These are phyloP conservation scores for Chlorops oryzae DNA, from an alignment of 1,140 invertebrate species.

Conservation along the genomic window DNA sequence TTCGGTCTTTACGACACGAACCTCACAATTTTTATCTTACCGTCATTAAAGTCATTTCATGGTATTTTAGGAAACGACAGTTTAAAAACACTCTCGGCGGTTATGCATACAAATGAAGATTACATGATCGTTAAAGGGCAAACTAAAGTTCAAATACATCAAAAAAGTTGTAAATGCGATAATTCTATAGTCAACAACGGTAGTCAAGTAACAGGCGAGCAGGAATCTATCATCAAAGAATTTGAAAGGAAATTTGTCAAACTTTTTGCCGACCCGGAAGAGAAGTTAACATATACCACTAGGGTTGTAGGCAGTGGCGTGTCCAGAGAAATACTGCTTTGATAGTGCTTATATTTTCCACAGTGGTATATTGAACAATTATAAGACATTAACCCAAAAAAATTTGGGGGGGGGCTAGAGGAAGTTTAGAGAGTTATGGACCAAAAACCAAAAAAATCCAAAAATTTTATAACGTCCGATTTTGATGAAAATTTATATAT, in stretches of 20 bases:
- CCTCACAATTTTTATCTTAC: constrained; percentile 12
- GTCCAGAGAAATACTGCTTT: no score
- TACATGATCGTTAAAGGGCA: not conserved
- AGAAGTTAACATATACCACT: constrained; percentile 15
- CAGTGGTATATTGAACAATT: no score
- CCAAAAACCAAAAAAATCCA: no score
- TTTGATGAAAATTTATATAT: no score
- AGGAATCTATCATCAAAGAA: not conserved
- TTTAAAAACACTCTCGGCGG: constrained; percentile 7
- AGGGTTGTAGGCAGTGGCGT: no score
- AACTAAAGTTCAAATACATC: constrained; percentile 1
- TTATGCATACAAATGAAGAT: constrained; percentile 12
- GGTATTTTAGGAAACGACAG: constrained; percentile 15
- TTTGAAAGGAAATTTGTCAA: not conserved
- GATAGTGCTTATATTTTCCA: no score
- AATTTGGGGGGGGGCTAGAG: no score
- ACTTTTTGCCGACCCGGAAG: constrained; percentile 13
- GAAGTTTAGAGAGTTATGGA: no score
- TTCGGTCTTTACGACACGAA: constrained; percentile 8
- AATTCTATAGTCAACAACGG: constrained; percentile 7
- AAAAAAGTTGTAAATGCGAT: constrained; percentile 10
- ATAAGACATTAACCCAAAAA: no score
- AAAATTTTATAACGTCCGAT: no score
- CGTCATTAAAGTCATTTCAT: constrained; percentile 12
- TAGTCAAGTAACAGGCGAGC: not conserved